Evolutionary conservation across 1,140 invertebrate species (phyloP), one percentile per base, ranked within the genome.

Genomic region (Conus ventricosus): DNA sequence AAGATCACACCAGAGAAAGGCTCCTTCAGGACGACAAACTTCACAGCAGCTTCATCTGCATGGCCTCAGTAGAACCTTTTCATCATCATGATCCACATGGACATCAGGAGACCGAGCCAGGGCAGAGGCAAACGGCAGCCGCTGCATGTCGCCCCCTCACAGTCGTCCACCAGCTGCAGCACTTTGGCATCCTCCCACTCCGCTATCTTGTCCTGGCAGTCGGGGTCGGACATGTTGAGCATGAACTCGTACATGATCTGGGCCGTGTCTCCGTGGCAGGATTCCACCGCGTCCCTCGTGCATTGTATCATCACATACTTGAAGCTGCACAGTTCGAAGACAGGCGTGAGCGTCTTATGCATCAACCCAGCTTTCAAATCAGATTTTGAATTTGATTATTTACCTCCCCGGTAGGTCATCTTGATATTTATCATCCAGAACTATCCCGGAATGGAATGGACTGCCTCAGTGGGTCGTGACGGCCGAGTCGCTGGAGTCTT

Each of bases 181-280:
- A 71, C 67, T 20, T 71, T 0, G 13, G 67, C 55, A 7, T n/a
- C 55, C 3, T 27, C 82, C 55, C 82, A 84, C 53, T 60, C 20
- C 25, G 4, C 55, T 55, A 84, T 84, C 5, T 27, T 84, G 54
- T 5, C 57, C 13, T 5, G 11, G 20, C 82, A 84, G 23, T 7
- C 63, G 2, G 82, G 55, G n/a, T 54, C 15, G 23, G 57, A 23
- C 82, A 63, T 84, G 54, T 60, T 63, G 39, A 0, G 53, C 82
- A 84, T 84, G 82, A 84, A 84, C 6, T 60, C 57, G 13, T 17
- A 25, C 82, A 84, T 63, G 82, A 84, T 39, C 54, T 27, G 54
- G 11, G 82, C 82, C 11, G 82, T 84, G 23, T 7, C 17, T 5
- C 57, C 82, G 27, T 84, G 54, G 25, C 82, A 84, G 23, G 82